phyloP scores from a whole-genome alignment of 2,113 vertebrate species.

The Psilopogon haemacephalus region DNA sequence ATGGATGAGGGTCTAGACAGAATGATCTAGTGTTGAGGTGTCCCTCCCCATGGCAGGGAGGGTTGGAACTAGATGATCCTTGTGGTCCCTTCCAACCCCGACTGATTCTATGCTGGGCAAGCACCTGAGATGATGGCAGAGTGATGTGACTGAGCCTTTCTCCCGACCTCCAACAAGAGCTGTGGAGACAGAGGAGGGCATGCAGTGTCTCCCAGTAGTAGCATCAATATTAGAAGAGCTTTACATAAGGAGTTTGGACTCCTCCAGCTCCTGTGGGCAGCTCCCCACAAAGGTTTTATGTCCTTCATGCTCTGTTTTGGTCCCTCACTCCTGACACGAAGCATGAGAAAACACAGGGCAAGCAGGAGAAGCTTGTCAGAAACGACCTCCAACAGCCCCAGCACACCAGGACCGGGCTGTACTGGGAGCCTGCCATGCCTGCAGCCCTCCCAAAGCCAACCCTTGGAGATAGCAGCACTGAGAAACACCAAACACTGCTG shows the following conservation, averaged over 20 bases:
- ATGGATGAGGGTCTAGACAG: no score
- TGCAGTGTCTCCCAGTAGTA: not conserved
- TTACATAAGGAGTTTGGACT: slow-evolving; percentile 34
- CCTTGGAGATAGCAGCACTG: not conserved
- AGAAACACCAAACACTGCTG: not conserved
- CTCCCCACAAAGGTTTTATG: not conserved
- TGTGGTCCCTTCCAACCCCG: no score
- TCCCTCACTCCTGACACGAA: not conserved
- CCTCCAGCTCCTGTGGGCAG: not conserved
- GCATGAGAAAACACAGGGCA: accelerated
- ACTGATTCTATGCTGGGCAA: not conserved
- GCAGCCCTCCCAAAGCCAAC: not conserved
- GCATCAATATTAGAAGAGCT: slow-evolving; percentile 33
- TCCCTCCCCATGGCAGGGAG: no score
- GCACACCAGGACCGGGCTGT: not conserved
- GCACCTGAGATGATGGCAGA: not conserved
- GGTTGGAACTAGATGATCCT: no score
- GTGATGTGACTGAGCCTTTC: slow-evolving; percentile 33
- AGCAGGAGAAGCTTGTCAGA: not conserved
- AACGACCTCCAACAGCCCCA: not conserved
- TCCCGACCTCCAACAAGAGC: not conserved
- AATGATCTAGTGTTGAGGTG: no score
- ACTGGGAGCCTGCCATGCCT: not conserved
- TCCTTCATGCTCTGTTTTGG: not conserved
- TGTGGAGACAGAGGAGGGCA: slow-evolving; percentile 16